Evolutionary conservation across 2,888 invertebrate genomes (phyloP), one percentile per base, ranked within the genome.

Genomic region (Chironomus tentans): DNA sequence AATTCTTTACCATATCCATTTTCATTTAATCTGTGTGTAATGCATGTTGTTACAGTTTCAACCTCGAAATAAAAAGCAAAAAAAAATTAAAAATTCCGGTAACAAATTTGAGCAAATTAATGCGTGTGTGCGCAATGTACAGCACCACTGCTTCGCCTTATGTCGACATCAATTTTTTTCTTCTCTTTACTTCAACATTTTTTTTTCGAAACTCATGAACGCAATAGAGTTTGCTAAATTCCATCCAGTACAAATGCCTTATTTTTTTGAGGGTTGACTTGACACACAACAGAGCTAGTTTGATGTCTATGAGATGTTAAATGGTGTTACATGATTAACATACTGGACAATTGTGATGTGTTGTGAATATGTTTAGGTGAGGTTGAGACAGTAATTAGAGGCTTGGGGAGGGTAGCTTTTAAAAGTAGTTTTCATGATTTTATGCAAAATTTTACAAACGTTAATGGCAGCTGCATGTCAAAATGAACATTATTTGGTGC

Each of bases 171-270:
- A 24, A 22, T 56, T 56, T 56, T 56, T 56, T 15, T 56, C 18
- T 56, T 56, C 56, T 56, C 56, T 15, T 38, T 38, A 38, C 56
- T 18, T 18, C 56, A 56, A 56, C 15, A 62, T 21, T 22, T 13
- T 18, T 71, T 47, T 47, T 69, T 24, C 21, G 62, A 72, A 72
- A 72, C 72, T 72, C 72, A 38, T 38, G 62, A 46, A 72, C 72
- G 72, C 72, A 72, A 72, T 72, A 15, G 65, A 56, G 71, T 62
- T 62, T 13, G 61, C 61, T 72, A 38, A 70, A 70, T 72, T 72
- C 72, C 62, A 50, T 65, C 12, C 65, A 65, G 65, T 22, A 12
- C 24, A 22, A 24, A 56, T 15, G 15, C 15, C 38, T 18, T 6
- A 1, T 18, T 56, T 56, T 56, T 65, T 65, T 5, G 65, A 65